A percentile compares a stretch with the other conserved stretches of the same genome.
Evolutionary conservation across 2,888 invertebrate genomes (phyloP).

Genomic region (Geophilus truncorum): DNA sequence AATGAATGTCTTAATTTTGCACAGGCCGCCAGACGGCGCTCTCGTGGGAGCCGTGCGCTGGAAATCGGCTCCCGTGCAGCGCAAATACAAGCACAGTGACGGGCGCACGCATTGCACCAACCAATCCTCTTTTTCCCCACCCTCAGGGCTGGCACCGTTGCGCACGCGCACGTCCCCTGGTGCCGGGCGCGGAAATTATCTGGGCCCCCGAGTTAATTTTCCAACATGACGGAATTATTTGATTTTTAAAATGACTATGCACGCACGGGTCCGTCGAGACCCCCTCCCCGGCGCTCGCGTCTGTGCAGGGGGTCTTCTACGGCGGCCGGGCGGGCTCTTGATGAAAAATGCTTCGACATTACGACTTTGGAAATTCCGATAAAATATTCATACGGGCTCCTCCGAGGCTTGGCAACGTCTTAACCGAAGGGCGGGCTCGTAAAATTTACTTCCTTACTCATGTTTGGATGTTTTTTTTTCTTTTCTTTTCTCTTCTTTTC

Average conservation of each 20-base stretch:
- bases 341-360: conserved; percentile 32
- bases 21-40: neutral
- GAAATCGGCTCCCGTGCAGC: conserved; percentile 6
- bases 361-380: conserved; percentile 32
- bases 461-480: conserved; percentile 1
- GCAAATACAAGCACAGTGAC: neutral
- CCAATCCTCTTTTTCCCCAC: conserved; percentile 23
- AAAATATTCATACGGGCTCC: conserved; percentile 32
- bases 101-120: neutral
- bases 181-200: conserved; percentile 34
- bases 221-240: conserved; percentile 36
- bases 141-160: conserved; percentile 8
- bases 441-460: conserved; percentile 27
- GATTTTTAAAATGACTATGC: conserved; percentile 33
- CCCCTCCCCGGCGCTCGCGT: conserved; percentile 6
- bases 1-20: conserved; percentile 31
- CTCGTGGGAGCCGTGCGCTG: conserved; percentile 28
- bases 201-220: conserved; percentile 34
- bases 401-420: conserved; percentile 22
- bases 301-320: conserved; percentile 19
- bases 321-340: conserved; percentile 28
- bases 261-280: conserved; percentile 18
- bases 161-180: conserved; percentile 13
- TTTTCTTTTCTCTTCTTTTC: neutral
- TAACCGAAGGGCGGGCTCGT: conserved; percentile 30